Percentiles rank a stretch among this genome's conserved stretches.
Conservation (phyloP, 2,113 vertebrate genomes). For the Ochotona curzoniae region DNA sequence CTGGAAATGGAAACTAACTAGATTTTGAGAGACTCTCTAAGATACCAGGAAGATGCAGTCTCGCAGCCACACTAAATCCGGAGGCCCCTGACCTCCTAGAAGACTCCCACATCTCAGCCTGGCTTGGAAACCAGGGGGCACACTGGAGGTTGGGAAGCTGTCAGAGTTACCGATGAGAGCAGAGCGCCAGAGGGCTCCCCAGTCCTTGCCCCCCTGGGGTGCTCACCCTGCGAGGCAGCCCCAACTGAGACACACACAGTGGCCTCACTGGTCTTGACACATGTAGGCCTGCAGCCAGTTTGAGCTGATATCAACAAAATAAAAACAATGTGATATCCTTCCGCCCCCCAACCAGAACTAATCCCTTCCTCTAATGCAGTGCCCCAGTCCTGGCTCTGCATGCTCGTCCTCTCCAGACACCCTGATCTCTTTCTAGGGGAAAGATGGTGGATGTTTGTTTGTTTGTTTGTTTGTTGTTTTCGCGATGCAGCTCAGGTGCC, state of each 20-base stretch:
- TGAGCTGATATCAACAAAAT: neutral
- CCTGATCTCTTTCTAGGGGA: neutral
- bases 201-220: neutral
- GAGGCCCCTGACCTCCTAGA: neutral
- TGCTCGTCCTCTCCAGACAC: neutral
- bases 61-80: too few species aligned
- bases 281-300: neutral
- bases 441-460: neutral
- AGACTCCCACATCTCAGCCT: neutral
- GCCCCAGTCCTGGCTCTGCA: neutral
- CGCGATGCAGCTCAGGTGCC: neutral
- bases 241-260: neutral
- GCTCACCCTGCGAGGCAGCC: neutral
- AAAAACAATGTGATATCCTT: constrained; percentile 29
- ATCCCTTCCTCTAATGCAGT: constrained; percentile 3
- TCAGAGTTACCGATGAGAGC: neutral
- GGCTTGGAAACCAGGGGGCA: neutral
- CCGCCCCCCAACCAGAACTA: neutral
- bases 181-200: neutral
- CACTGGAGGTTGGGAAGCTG: neutral
- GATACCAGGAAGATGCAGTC: neutral
- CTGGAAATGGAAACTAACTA: neutral
- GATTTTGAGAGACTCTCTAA: neutral
- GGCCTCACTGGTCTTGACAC: constrained; percentile 39
- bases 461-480: neutral